These are phyloP conservation scores for Leptinotarsa defecta DNA, from an alignment of 1,140 invertebrate genomes.

Conservation along the genomic window DNA sequence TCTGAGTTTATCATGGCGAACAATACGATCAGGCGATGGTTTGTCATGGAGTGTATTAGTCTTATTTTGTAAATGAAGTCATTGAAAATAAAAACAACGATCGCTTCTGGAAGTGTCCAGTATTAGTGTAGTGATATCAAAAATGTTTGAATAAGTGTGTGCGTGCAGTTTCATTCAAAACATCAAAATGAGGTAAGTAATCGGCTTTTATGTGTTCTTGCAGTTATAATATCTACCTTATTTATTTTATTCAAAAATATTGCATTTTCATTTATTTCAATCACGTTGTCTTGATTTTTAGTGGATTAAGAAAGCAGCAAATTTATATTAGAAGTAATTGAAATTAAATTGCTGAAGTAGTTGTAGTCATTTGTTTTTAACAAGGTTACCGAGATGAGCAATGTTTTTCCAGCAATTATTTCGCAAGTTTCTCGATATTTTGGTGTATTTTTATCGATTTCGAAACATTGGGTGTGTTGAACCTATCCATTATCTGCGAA, in stretches of 20 bases:
- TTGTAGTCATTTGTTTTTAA: conserved; percentile 27
- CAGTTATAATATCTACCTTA: no score
- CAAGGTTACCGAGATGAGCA: conserved; percentile 16
- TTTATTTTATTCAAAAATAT: no score
- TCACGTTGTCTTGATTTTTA: background rate
- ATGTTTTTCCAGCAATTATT: conserved; percentile 30
- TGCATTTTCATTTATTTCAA: no score
- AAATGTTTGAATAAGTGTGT: conserved; percentile 34
- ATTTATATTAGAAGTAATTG: background rate
- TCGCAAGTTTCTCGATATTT: conserved; percentile 27
- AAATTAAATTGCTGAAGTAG: conserved; percentile 22
- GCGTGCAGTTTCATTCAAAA: conserved; percentile 42
- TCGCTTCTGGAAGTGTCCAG: conserved; percentile 30
- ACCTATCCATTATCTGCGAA: conserved; percentile 41
- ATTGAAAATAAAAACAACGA: conserved; percentile 31
- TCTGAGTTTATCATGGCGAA: conserved; percentile 40
- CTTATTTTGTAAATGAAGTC: conserved; percentile 41
- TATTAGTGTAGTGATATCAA: conserved; percentile 38
- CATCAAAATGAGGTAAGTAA: conserved; percentile 42
- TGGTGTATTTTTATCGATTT: conserved; percentile 46
- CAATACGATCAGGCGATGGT: conserved; percentile 33
- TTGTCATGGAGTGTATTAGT: conserved; percentile 29
- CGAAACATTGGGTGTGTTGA: conserved; percentile 46
- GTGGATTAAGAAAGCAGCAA: background rate
- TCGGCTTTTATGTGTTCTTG: conserved; percentile 30